A percentile compares a stretch with the other conserved stretches of the same genome.
Evolutionary conservation across 2,888 invertebrate genomes (phyloP).

Genomic region (Rhodophaea formosa): DNA sequence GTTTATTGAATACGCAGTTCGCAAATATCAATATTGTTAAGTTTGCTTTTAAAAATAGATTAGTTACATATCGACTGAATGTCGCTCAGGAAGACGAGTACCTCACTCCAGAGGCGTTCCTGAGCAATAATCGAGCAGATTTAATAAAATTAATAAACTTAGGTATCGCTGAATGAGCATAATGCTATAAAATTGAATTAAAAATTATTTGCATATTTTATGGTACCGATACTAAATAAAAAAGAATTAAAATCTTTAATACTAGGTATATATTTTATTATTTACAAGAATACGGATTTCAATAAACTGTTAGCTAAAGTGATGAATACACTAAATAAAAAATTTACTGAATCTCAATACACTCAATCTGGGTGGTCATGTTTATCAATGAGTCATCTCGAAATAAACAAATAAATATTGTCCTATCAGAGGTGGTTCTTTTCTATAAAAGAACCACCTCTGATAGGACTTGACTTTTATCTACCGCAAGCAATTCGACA

Average conservation of each 20-base stretch:
- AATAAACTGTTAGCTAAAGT: neutral
- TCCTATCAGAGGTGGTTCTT: constrained; percentile 11
- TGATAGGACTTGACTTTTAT: too few relatives aligned
- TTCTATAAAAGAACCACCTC: too few relatives aligned
- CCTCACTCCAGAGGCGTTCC: constrained; percentile 8
- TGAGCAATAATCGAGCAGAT: constrained; percentile 1
- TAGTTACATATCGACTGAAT: too few relatives aligned
- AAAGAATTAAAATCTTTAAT: constrained; percentile 8
- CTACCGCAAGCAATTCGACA: constrained; percentile 1
- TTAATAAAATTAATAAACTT: neutral
- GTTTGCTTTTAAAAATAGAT: too few relatives aligned
- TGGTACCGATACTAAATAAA: constrained; percentile 2
- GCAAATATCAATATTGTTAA: too few relatives aligned
- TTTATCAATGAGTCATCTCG: too few relatives aligned
- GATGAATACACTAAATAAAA: neutral
- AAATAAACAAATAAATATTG: constrained; percentile 4
- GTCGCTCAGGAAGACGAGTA: neutral
- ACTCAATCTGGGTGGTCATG: neutral
- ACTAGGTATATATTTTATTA: neutral
- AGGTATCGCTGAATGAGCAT: constrained; percentile 1
- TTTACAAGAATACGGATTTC: constrained; percentile 8
- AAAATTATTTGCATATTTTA: constrained; percentile 14
- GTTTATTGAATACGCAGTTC: too few relatives aligned
- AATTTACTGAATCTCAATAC: neutral
- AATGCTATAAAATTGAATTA: constrained; percentile 14